Evolutionary conservation across 2,888 invertebrate species (phyloP), one percentile per base, ranked within the genome.

Genomic region (Dryomyza anilis): DNA sequence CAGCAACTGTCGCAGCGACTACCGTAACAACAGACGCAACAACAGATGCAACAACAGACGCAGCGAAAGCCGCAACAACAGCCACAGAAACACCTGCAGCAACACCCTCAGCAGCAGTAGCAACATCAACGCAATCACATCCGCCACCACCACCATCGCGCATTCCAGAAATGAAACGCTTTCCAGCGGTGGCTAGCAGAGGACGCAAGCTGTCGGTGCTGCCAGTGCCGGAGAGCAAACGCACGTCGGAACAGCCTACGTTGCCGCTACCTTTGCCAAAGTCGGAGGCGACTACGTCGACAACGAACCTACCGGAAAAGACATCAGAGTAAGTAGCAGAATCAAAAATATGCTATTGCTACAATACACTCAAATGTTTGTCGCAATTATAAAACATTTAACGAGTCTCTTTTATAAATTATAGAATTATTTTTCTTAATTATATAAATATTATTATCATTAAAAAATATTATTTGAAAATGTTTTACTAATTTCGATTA

Each of bases 151-250:
- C 3, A n/a, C 19, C 29, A 8, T 14, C 58, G 19, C 60, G 60
- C 8, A 52, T 67, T 4, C 59, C 65, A 14, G 58, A 61, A 2
- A 63, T 63, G 10, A 29, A 60, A 5, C 64, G 64, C n/a, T 30
- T n/a, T 1, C 46, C 39, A 25, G 55, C 43, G n/a, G 33, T 29
- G 1, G 21, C 8, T 12, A 29, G 19, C 39, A 46, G 57, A 8
- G 39, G 23, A 14, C 61, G 61, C 30, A 46, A 39, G 19, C 52
- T 52, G 12, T 23, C 46, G 4, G 6, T 50, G 30, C n/a, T 68
- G 29, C 16, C n/a, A n/a, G n/a, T 62, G 12, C 1, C 43, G 27
- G 56, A 63, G 21, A 30, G 23, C 10, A 61, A 55, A 25, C 43
- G 43, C 21, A 62, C 30, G 19, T 14, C 52, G 23, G 64, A 55